Percentiles rank a stretch among this genome's conserved stretches.
Conservation (phyloP, 2,113 vertebrate genomes). For the Gymnobelideus leadbeateri region DNA sequence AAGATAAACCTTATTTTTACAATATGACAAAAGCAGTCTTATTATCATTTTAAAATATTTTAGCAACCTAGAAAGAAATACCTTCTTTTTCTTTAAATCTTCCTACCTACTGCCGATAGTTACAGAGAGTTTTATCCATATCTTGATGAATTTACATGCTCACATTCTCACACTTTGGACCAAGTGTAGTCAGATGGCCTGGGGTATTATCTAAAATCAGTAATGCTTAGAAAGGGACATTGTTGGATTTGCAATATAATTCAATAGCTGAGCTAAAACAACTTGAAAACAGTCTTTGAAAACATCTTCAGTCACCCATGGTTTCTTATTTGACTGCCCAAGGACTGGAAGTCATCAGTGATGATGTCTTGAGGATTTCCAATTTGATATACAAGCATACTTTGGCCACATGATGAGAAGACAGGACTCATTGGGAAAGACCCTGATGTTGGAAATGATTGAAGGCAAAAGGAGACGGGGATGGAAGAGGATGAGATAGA, state of each 20-base stretch:
- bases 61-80: neutral
- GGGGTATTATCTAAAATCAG: neutral
- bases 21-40: neutral
- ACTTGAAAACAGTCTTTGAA: neutral
- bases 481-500: no score
- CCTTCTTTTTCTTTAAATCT: neutral
- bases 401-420: no score
- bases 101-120: neutral
- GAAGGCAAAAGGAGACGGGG: no score
- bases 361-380: neutral
- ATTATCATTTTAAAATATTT: neutral
- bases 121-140: neutral
- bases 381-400: neutral
- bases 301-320: neutral
- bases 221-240: neutral
- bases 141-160: neutral
- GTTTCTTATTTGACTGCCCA: neutral
- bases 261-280: neutral
- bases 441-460: no score
- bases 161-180: neutral
- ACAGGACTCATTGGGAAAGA: no score
- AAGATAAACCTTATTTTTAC: neutral
- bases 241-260: neutral
- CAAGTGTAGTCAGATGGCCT: neutral
- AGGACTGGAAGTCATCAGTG: neutral